A percentile compares a stretch with the other conserved stretches of the same genome.
These are phyloP conservation scores for Thalassophryne amazonica DNA, from an alignment of 2,797 vertebrate species.

Conservation along the genomic window DNA sequence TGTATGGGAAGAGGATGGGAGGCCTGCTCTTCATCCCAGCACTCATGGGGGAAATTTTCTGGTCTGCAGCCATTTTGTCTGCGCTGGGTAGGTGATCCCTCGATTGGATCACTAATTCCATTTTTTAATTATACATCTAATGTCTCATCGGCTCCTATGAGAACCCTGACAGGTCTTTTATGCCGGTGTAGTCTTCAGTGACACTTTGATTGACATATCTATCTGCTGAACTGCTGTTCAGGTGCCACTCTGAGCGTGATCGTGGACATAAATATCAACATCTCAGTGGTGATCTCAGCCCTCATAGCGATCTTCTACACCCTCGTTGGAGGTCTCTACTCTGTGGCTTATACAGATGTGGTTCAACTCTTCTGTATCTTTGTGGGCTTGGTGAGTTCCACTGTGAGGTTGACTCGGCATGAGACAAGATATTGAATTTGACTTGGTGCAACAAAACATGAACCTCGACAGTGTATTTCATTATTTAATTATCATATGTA, in stretches of 20 bases:
- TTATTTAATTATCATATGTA: no score
- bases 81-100: constrained; percentile 84
- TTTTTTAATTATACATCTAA: not conserved
- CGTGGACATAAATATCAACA: constrained; percentile 87
- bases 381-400: constrained; percentile 88
- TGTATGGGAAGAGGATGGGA: constrained; percentile 96
- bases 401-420: no score
- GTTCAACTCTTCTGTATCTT: constrained; percentile 98
- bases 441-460: no score
- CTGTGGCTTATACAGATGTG: constrained; percentile 96
- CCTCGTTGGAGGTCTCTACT: constrained; percentile 92
- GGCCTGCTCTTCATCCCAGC: constrained; percentile 95
- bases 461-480: no score
- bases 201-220: not conserved
- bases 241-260: constrained; percentile 97
- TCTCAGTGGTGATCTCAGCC: constrained; percentile 90
- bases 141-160: not conserved
- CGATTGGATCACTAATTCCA: not conserved
- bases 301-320: constrained; percentile 94
- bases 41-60: constrained; percentile 98
- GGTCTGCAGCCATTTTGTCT: constrained; percentile 96
- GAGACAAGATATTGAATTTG: no score
- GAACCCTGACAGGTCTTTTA: not conserved
- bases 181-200: not conserved
- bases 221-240: constrained; percentile 39